Base-by-base conservation (phyloP, 2,113 vertebrate species). In the Ramphastos sulfuratus region DNA sequence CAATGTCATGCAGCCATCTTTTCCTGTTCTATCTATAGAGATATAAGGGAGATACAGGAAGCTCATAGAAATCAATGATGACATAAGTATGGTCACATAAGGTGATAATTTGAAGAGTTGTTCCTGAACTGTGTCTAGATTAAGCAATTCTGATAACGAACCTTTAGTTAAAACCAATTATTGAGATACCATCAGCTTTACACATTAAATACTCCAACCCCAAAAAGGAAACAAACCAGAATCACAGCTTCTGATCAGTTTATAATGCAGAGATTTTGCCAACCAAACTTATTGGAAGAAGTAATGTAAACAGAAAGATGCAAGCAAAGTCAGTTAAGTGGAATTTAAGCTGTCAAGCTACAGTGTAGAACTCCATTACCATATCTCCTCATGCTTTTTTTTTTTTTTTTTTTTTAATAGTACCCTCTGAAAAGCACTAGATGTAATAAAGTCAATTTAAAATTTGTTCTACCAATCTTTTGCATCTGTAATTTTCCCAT, bases 401-500 rank as follows among this genome's bases (percentile, higher is more conserved):
- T 95, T 97, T 98, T 95, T 94, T 96, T 95, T 97, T 98, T 98
- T 95, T 97, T 98, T 95, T 88, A 97, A 97, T 97, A 97, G 97
- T 97, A 97, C 96, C 98, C 97, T 98, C 97, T 98, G 97, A 97
- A 97, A 98, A 98, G 98, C 97, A 97, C 97, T 98, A 96, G 97
- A 98, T 98, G 98, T 97, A 98, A 98, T 98, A 98, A 98, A 98
- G 98, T 98, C 98, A 98, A 98, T 98, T 98, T 98, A 98, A 98
- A 98, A 98, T 98, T 98, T 98, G 97, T 98, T 98, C 98, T 98
- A 97, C 98, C 98, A 98, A 98, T 98, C 98, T 98, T 98, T 98
- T 98, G 98, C 98, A 98, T 98, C 98, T 98, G 98, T 98, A 98
- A 98, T 98, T 98, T 98, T 98, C 98, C 98, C 98, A 98, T 98